These are phyloP conservation scores for Ceyx melanurus DNA, from an alignment of 2,113 vertebrate genomes.

Conservation along the genomic window DNA sequence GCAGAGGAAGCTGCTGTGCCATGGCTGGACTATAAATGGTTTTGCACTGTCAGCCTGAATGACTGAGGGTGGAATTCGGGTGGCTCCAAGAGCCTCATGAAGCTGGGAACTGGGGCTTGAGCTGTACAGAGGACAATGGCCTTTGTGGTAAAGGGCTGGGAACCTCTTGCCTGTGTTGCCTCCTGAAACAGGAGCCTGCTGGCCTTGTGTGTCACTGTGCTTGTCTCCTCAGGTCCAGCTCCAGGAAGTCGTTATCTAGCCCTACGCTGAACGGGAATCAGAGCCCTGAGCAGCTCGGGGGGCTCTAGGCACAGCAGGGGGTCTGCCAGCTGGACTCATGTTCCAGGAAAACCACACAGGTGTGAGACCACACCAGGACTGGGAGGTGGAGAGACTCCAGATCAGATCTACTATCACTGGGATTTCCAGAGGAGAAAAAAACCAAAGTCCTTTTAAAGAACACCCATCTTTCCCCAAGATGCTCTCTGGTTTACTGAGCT, in stretches of 20 bases:
- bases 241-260: conserved; percentile 18
- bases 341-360: not conserved
- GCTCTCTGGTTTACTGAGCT: not conserved
- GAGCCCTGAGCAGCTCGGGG: not conserved
- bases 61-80: not conserved
- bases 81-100: not conserved
- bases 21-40: not conserved
- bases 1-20: conserved; percentile 5
- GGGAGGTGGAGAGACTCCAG: not conserved
- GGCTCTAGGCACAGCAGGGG: conserved; percentile 43
- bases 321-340: not conserved
- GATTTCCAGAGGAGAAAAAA: not conserved
- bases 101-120: not conserved
- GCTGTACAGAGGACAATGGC: not conserved
- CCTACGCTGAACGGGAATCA: conserved; percentile 25
- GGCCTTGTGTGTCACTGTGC: not conserved
- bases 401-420: not conserved
- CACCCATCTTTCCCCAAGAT: not conserved
- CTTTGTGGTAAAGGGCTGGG: not conserved
- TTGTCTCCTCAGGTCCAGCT: conserved; percentile 26
- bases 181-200: not conserved
- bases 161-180: not conserved
- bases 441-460: not conserved
- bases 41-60: not conserved
- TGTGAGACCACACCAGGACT: not conserved